phyloP scores from a whole-genome alignment of 2,888 invertebrate genomes.

The Leucophora obtusa region DNA sequence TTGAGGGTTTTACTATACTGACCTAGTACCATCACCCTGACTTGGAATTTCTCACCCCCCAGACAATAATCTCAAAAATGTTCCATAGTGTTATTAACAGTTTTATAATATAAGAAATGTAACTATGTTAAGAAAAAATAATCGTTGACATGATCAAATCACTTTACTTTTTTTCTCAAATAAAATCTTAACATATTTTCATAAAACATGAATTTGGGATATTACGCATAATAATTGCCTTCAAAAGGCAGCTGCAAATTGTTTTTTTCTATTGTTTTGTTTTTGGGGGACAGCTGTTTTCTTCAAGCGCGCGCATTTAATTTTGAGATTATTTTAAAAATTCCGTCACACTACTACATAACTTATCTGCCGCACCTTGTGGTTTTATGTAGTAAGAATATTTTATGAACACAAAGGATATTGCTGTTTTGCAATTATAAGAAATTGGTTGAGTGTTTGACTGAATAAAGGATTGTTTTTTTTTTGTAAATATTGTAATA shows the following conservation, averaged over 20 bases:
- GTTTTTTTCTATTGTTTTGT: not conserved
- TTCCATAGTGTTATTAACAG: no score
- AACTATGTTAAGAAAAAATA: no score
- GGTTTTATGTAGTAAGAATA: not conserved
- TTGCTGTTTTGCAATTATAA: not conserved
- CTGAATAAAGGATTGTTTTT: not conserved
- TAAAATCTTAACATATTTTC: not conserved
- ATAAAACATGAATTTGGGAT: not conserved
- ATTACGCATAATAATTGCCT: not conserved
- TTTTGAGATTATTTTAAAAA: slow-evolving; percentile 66
- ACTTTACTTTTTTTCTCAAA: not conserved
- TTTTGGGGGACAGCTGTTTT: slow-evolving; percentile 61
- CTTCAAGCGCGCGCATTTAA: slow-evolving; percentile 70
- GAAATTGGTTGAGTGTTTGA: not conserved
- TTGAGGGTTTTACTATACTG: no score
- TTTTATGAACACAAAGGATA: not conserved
- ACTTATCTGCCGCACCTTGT: not conserved
- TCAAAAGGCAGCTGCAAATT: slow-evolving; percentile 13
- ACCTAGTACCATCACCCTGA: no score
- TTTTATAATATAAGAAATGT: not conserved
- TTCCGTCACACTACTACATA: not conserved
- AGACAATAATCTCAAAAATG: no score
- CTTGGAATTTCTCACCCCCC: no score
- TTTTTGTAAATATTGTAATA: not conserved
- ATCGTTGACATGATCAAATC: not conserved